Conservation (phyloP, 2,888 invertebrate species). For the Nomada hirtipes region DNA sequence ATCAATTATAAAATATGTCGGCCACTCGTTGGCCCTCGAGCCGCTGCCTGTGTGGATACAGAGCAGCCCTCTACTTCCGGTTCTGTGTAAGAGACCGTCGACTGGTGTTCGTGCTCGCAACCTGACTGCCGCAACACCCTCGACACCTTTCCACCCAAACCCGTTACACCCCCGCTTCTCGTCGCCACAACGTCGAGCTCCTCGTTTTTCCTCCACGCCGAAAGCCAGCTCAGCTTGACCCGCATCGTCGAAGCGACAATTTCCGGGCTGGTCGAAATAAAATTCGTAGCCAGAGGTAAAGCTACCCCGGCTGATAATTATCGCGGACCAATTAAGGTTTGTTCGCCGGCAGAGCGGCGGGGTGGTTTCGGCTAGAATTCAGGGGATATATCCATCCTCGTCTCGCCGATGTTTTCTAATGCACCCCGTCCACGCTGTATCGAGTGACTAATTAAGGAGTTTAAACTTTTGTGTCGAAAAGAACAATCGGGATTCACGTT, state of each 20-base stretch:
- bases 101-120: slow-evolving; percentile 38
- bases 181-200: slow-evolving; percentile 24
- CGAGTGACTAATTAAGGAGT: slow-evolving; percentile 18
- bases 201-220: slow-evolving; percentile 28
- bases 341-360: neutral
- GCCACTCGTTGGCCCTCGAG: slow-evolving; percentile 66
- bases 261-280: slow-evolving; percentile 58
- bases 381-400: no score
- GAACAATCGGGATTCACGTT: slow-evolving; percentile 33
- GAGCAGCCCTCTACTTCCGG: slow-evolving; percentile 15
- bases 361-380: slow-evolving; percentile 31
- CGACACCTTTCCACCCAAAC: slow-evolving; percentile 50
- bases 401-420: neutral
- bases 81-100: slow-evolving; percentile 10
- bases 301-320: slow-evolving; percentile 73
- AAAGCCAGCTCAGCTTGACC: slow-evolving; percentile 77
- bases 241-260: slow-evolving; percentile 73
- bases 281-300: slow-evolving; percentile 57
- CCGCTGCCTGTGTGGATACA: slow-evolving; percentile 33
- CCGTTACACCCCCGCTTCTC: neutral
- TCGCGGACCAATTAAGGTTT: slow-evolving; percentile 74
- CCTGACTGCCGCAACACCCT: slow-evolving; percentile 48
- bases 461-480: slow-evolving; percentile 18
- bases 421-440: no score
- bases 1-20: slow-evolving; percentile 76